These are phyloP conservation scores for Apamea epomidion DNA, from an alignment of 2,888 invertebrate species.

Conservation along the genomic window DNA sequence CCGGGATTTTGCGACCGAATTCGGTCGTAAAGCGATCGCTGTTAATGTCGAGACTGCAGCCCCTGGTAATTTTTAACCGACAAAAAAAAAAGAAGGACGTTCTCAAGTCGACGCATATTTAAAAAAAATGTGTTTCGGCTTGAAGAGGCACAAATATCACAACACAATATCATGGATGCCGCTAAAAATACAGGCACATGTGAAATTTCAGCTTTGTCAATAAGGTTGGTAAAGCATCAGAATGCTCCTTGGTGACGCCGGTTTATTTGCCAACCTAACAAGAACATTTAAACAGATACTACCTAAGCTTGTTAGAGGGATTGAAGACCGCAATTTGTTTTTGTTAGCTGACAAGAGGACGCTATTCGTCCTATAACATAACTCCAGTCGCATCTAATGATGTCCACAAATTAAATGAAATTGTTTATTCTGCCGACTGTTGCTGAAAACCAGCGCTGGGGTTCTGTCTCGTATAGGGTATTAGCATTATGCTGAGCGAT, in stretches of 20 bases:
- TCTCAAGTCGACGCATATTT: no score
- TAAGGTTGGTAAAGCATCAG: not conserved
- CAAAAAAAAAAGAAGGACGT: no score
- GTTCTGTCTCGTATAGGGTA: no score
- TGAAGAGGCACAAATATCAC: not conserved
- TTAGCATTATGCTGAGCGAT: no score
- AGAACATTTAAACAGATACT: not conserved
- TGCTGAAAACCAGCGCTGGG: no score
- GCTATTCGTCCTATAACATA: not conserved
- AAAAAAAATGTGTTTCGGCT: not conserved
- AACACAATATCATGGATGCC: not conserved
- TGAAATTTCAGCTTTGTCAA: not conserved
- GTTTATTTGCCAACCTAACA: not conserved
- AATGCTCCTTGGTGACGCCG: not conserved
- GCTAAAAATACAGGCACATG: not conserved
- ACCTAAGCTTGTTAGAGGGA: conserved; percentile 12
- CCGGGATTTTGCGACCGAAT: no score
- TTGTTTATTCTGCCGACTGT: no score
- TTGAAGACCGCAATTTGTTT: conserved; percentile 4
- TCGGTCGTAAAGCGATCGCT: no score
- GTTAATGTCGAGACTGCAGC: no score
- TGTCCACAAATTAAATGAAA: not conserved
- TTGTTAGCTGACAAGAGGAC: not conserved
- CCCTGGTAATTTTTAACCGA: not conserved
- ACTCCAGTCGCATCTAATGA: not conserved